phyloP scores from a whole-genome alignment of 2,113 vertebrate species.

The Protomyctophum bolini region DNA sequence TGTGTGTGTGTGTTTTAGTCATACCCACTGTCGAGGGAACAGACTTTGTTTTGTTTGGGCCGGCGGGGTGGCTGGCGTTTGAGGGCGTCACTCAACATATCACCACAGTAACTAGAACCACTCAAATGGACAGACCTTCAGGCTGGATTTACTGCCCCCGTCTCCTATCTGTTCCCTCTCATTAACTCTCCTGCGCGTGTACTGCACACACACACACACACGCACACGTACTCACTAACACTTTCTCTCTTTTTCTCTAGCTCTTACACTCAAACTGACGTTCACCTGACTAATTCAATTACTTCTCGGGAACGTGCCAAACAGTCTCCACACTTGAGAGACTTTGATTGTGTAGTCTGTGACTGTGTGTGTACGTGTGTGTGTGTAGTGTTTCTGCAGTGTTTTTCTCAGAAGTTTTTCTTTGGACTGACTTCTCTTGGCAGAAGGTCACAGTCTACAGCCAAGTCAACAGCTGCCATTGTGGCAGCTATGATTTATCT shows the following conservation, averaged over 20 bases:
- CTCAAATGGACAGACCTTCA: slow-evolving; percentile 35
- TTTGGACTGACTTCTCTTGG: not conserved
- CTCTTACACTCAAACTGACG: slow-evolving; percentile 10
- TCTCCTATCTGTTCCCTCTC: slow-evolving; percentile 13
- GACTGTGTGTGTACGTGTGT: not conserved
- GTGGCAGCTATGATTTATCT: too few relatives aligned
- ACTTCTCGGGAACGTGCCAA: slow-evolving; percentile 1
- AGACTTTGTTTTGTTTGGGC: slow-evolving; percentile 66
- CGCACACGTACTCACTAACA: not conserved
- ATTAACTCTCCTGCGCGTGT: slow-evolving; percentile 1
- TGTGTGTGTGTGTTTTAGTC: slow-evolving; percentile 20
- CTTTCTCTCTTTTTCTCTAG: slow-evolving; percentile 6
- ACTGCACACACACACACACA: not conserved
- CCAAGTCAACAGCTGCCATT: not conserved
- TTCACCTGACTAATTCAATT: slow-evolving; percentile 16
- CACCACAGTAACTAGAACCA: slow-evolving; percentile 41
- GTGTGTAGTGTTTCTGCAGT: not conserved
- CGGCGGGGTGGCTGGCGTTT: slow-evolving; percentile 32
- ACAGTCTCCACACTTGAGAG: slow-evolving; percentile 15
- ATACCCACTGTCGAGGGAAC: slow-evolving; percentile 43
- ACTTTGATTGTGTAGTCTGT: slow-evolving; percentile 5
- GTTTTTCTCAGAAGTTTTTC: not conserved
- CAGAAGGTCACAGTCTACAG: not conserved
- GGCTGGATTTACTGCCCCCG: slow-evolving; percentile 39
- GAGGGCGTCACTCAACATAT: slow-evolving; percentile 65